A percentile compares a stretch with the other conserved stretches of the same genome.
phyloP scores from a whole-genome alignment of 2,888 invertebrate genomes.

The Vandiemenella viatica region DNA sequence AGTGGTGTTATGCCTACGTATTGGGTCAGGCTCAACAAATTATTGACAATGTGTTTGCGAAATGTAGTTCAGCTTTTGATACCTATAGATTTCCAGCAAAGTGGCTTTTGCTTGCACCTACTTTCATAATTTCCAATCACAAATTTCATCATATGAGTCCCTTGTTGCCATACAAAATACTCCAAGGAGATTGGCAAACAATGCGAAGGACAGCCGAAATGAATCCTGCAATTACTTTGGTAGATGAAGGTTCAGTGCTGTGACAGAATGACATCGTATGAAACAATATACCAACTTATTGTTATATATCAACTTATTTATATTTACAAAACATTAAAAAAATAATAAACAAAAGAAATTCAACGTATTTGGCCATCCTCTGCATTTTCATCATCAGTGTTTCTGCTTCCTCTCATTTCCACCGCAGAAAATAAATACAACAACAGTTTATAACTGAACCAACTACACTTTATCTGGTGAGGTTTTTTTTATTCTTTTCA shows the following conservation, averaged over 20 bases:
- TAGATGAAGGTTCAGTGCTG: not conserved
- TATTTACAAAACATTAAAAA: no score
- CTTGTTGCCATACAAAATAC: not conserved
- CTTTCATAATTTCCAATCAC: not conserved
- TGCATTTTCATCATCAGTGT: not conserved
- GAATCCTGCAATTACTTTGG: not conserved
- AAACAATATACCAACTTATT: not conserved
- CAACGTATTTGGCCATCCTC: not conserved
- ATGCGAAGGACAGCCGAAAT: not conserved
- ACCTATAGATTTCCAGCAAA: not conserved
- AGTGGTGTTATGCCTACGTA: not conserved
- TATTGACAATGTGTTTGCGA: not conserved
- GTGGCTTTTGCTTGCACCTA: not conserved
- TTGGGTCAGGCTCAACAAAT: not conserved
- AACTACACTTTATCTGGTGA: no score
- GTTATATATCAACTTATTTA: not conserved
- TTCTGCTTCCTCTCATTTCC: not conserved
- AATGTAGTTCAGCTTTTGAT: not conserved
- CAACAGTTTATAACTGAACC: no score
- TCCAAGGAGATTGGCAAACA: not conserved
- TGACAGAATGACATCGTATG: not conserved
- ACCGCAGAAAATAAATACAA: not conserved
- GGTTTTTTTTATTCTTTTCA: no score
- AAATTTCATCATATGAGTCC: not conserved
- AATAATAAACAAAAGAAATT: no score